Evolutionary conservation across 1,140 invertebrate species (phyloP).

Genomic region (Brachionus rubens): DNA sequence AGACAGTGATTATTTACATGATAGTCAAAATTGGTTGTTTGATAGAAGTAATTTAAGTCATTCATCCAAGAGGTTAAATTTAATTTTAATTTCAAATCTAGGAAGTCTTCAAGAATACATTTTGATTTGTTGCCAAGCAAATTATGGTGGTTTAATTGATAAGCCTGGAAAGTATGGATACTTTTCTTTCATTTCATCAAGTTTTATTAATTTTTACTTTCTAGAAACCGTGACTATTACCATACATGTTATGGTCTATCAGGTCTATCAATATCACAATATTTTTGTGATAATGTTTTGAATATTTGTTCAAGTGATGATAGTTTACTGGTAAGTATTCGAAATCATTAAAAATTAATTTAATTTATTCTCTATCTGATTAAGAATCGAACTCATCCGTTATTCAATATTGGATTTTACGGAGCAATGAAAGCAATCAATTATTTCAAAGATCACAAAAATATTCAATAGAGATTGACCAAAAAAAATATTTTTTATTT

Average conservation of each 20-base stretch:
- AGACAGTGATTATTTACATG: not conserved
- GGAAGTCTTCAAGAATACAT: conserved; percentile 88
- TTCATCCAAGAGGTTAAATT: not conserved
- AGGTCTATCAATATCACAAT: conserved; percentile 88
- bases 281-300: conserved; percentile 66
- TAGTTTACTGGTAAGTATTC: conserved; percentile 66
- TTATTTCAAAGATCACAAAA: conserved; percentile 19
- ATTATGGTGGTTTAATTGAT: conserved; percentile 85
- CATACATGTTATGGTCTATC: conserved; percentile 93
- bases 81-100: conserved; percentile 52
- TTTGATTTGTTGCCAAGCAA: conserved; percentile 82
- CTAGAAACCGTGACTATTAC: conserved; percentile 80
- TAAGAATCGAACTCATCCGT: conserved; percentile 65
- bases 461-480: no score
- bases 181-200: not conserved
- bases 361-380: not conserved
- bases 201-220: conserved; percentile 54
- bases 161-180: conserved; percentile 82
- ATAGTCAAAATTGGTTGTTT: conserved; percentile 42
- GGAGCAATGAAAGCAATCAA: conserved; percentile 33
- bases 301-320: conserved; percentile 62
- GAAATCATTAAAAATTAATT: not conserved
- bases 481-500: no score
- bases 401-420: conserved; percentile 68
- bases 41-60: conserved; percentile 50